Percentiles rank a stretch among this genome's conserved stretches.
phyloP scores from a whole-genome alignment of 1,140 invertebrate species.

The Drosophila navojoa region DNA sequence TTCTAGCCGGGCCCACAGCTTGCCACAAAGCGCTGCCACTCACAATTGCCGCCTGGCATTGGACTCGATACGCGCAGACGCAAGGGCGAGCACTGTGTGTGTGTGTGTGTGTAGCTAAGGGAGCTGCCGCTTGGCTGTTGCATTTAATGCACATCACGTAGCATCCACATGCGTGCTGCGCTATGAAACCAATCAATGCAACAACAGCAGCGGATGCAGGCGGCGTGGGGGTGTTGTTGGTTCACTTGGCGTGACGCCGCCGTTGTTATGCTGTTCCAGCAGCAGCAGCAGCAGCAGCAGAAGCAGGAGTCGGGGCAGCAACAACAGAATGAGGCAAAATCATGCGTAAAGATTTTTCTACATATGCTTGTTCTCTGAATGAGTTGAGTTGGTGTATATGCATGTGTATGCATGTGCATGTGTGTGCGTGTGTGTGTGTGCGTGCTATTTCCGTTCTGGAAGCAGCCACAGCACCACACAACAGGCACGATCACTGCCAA shows the following conservation, averaged over 20 bases:
- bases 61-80: conserved; percentile 51
- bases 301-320: background rate
- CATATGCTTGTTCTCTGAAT: conserved; percentile 42
- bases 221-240: conserved; percentile 23
- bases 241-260: conserved; percentile 36
- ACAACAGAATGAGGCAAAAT: conserved; percentile 67
- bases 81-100: conserved; percentile 25
- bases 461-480: conserved; percentile 12
- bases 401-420: conserved; percentile 30
- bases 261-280: background rate
- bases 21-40: conserved; percentile 34
- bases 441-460: conserved; percentile 67
- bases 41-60: conserved; percentile 55
- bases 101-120: background rate
- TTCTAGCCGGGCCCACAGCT: background rate
- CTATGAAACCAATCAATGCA: conserved; percentile 59
- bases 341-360: conserved; percentile 72
- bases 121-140: conserved; percentile 15
- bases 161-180: conserved; percentile 29
- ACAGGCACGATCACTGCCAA: conserved; percentile 23
- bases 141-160: conserved; percentile 71
- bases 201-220: conserved; percentile 11
- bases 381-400: conserved; percentile 14
- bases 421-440: conserved; percentile 18
- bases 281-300: conserved; percentile 14